phyloP scores from a whole-genome alignment of 2,113 vertebrate genomes.

The Poeciliopsis turrubarensis region DNA sequence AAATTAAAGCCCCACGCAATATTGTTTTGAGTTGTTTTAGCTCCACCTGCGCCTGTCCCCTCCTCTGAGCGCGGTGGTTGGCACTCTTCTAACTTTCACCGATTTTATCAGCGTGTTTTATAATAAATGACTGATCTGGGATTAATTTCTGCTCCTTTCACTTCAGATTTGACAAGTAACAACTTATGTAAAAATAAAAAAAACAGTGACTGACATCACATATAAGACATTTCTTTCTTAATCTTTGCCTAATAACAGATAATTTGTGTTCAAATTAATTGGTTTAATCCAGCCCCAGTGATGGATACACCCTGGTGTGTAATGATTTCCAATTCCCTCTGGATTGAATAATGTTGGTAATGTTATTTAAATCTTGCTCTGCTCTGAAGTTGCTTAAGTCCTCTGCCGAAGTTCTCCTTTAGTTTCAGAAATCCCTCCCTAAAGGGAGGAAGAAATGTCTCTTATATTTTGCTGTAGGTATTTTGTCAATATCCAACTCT shows the following conservation, averaged over 20 bases:
- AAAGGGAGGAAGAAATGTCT: too few relatives aligned
- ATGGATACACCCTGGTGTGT: conserved; percentile 28
- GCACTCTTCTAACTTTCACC: not conserved
- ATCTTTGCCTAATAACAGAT: conserved; percentile 62
- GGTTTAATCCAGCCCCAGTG: conserved; percentile 61
- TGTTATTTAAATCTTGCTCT: too few relatives aligned
- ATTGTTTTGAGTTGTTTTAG: not conserved
- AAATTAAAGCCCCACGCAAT: not conserved
- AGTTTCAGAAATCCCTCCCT: too few relatives aligned
- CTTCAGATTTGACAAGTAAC: not conserved
- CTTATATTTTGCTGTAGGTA: too few relatives aligned
- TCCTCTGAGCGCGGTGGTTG: not conserved
- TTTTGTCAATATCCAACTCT: too few relatives aligned
- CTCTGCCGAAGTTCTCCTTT: too few relatives aligned
- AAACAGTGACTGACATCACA: not conserved
- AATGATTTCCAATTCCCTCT: not conserved
- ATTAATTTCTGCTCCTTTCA: not conserved
- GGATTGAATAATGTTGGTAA: not conserved
- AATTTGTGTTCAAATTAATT: conserved; percentile 49
- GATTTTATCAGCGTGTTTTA: not conserved
- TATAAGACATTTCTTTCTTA: conserved; percentile 3
- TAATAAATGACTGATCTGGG: not conserved
- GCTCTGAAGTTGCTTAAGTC: too few relatives aligned
- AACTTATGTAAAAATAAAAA: not conserved
- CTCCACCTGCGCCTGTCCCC: not conserved